Percentiles rank a stretch among this genome's conserved stretches.
Conservation (phyloP, 2,797 vertebrate genomes). For the Sebastes variabilis region DNA sequence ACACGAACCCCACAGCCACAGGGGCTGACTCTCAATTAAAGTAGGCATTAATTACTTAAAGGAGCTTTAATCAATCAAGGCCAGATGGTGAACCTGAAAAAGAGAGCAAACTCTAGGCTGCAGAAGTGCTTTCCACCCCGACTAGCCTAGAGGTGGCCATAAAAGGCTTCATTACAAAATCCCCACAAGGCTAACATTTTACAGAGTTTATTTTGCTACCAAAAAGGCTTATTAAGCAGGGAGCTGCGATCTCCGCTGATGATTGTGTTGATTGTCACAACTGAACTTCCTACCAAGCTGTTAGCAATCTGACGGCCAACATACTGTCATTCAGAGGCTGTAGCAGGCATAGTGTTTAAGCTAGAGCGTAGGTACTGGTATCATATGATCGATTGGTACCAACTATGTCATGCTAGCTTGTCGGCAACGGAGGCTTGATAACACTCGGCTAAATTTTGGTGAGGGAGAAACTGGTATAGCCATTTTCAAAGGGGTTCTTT, state of each 20-base stretch:
- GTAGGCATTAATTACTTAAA: slow-evolving; percentile 82
- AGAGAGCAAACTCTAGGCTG: slow-evolving; percentile 56
- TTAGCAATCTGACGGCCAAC: background rate
- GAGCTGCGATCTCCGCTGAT: background rate
- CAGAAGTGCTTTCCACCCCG: slow-evolving; percentile 33
- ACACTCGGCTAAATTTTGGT: too few species aligned
- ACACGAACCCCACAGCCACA: slow-evolving; percentile 63
- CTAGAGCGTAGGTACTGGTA: background rate
- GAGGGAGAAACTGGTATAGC: fast-evolving
- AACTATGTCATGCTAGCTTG: too few species aligned
- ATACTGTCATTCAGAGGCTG: too few species aligned
- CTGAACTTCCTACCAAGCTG: background rate
- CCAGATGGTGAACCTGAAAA: slow-evolving; percentile 76
- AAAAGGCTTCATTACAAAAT: slow-evolving; percentile 33
- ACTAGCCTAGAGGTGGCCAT: slow-evolving; percentile 38
- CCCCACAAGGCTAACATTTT: background rate
- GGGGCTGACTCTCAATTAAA: slow-evolving; percentile 79
- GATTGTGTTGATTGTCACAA: background rate
- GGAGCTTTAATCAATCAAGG: slow-evolving; percentile 82
- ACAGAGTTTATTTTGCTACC: background rate
- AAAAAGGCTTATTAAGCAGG: background rate
- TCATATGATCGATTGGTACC: background rate
- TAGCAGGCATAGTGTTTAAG: background rate
- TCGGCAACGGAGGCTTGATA: too few species aligned
- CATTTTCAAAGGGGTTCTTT: too few species aligned